phyloP scores from a whole-genome alignment of 2,113 vertebrate species.

The Rana temporaria region DNA sequence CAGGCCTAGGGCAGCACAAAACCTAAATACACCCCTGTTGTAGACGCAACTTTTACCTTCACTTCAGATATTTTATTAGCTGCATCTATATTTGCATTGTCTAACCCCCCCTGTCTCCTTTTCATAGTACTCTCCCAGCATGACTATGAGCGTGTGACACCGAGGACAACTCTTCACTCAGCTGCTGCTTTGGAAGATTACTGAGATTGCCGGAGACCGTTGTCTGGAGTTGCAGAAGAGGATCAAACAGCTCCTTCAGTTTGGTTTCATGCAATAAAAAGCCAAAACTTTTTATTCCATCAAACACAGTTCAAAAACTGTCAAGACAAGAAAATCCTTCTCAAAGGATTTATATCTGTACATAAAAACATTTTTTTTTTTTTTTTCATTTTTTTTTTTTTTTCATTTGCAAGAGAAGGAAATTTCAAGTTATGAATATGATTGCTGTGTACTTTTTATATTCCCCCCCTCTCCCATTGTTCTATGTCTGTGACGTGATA shows the following conservation, averaged over 20 bases:
- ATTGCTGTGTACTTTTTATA: slow-evolving; percentile 75
- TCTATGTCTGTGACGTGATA: slow-evolving; percentile 77
- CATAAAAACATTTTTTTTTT: slow-evolving; percentile 82
- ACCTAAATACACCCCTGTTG: too few relatives aligned
- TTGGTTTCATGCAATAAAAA: slow-evolving; percentile 91
- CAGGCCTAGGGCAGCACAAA: too few relatives aligned
- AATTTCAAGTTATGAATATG: slow-evolving; percentile 78
- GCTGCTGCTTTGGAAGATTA: slow-evolving; percentile 90
- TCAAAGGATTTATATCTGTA: slow-evolving; percentile 82
- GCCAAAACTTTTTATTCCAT: slow-evolving; percentile 90
- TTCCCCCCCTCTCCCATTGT: slow-evolving; percentile 65
- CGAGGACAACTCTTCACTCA: slow-evolving; percentile 80
- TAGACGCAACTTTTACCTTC: too few relatives aligned
- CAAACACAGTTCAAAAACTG: slow-evolving; percentile 79
- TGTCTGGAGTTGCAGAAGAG: slow-evolving; percentile 75
- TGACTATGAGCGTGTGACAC: slow-evolving; percentile 99
- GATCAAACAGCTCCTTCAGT: slow-evolving; percentile 69
- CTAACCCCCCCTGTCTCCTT: slow-evolving; percentile 57
- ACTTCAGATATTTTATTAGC: too few relatives aligned
- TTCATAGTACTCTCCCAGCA: slow-evolving; percentile 95
- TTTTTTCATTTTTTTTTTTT: slow-evolving; percentile 61
- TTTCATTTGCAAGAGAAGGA: slow-evolving; percentile 68
- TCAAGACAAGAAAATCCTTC: slow-evolving; percentile 84
- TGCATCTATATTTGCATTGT: too few relatives aligned
- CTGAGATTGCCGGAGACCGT: slow-evolving; percentile 88